Base-by-base conservation (phyloP, 2,113 vertebrate species). In the Nibea albiflora region DNA sequence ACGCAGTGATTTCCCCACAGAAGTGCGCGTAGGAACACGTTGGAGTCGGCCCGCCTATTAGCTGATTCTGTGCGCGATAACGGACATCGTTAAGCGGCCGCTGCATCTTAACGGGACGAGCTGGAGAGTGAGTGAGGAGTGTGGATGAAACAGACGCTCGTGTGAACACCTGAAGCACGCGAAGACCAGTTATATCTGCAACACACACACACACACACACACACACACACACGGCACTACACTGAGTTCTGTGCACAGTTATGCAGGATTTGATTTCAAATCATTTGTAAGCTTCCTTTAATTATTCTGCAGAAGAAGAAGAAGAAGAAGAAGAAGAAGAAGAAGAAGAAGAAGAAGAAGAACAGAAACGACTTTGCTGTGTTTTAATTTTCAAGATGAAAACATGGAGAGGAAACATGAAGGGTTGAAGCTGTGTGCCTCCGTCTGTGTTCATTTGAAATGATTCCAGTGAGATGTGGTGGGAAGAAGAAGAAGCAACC, bases 1-100 rank as follows among this genome's bases (percentile, higher is more conserved):
- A 49, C 24, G 4, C 57, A 60, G 49, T 67, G 72, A 85, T 90
- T 83, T 81, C 64, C 67, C 24, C 54, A 66, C 73, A 65, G 1
- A 49, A 3, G 63, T 67, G 85, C 69, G 66, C 39, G 73, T 60
- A 28, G 66, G 69, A 47, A 79, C 65, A 78, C 24, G 47, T 71
- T 58, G 9, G 2, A 73, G 42, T 64, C 58, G 14, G 17, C 20
- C 50, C 52, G 20, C n/a, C 16, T 52, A 63, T 71, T 16, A 70
- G 80, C 63, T 72, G 46, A n/a, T 16, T 67, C 47, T 20, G 4
- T 64, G 20, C 71, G 71, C 50, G 63, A 76, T 49, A 24, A 42
- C 47, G 70, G 63, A 72, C 72, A 50, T 72, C 76, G 62, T 76
- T 73, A 84, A 63, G 53, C 14, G 78, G 44, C 49, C 65, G 52